Base-by-base conservation (phyloP, 2,113 vertebrate genomes). In the Hemiprocne comata region DNA sequence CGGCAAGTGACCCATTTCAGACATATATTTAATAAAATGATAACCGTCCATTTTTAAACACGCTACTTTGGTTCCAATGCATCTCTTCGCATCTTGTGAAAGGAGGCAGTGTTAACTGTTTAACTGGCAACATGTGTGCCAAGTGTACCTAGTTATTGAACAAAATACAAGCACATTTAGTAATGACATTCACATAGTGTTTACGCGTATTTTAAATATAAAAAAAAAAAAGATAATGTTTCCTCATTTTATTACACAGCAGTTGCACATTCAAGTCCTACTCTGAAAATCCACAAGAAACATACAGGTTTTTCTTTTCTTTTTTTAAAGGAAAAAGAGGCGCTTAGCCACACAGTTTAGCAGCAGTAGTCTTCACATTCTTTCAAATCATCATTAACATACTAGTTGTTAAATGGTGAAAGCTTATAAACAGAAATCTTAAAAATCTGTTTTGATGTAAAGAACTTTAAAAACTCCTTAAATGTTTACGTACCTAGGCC, bases 401-500 rank as follows among this genome's bases (percentile, higher is more conserved):
- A 94, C 91, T 38, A 93, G 87, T 42, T 69, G 95, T 96, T 96
- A 97, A 86, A 95, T 92, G 97, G 94, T 94, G 92, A 96, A 97
- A 97, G 97, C 92, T 97, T 93, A 97, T 89, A 93, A 98, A 97
- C 96, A 93, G 96, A 95, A 97, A 97, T 82, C 94, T 97, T 95
- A 97, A 97, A 97, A 97, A 96, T 97, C 98, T 96, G 94, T 85
- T 97, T 98, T 93, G 97, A 96, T 98, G 98, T 98, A 98, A 97
- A 98, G 97, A 96, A 97, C 96, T 97, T 97, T 98, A 97, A 98
- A 98, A 98, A 98, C 98, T 98, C 98, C 98, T 98, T 98, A 98
- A 98, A 98, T 87, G 97, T 98, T 98, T 99, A 99, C 99, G 98
- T 99, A 99, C 98, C 98, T 99, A 99, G 98, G 98, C 98, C 98